Base-by-base conservation (phyloP, 2,888 invertebrate species). In the Spicauda simplicius region DNA sequence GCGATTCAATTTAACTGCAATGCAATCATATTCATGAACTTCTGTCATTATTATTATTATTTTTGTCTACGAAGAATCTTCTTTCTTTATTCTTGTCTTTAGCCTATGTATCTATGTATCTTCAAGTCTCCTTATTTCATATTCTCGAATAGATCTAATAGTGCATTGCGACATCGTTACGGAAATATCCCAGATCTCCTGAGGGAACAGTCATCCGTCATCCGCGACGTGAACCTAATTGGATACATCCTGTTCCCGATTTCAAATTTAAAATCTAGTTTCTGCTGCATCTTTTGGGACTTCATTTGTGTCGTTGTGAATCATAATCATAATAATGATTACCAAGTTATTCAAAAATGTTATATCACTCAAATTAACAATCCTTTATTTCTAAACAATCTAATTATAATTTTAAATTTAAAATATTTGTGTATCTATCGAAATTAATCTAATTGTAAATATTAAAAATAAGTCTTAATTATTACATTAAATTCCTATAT, bases 161-260 rank as follows among this genome's bases (percentile, higher is more conserved):
- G 20, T 57, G n/a, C 58, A 52, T 8, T 33, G 52, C 16, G 57
- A 37, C 37, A 8, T 45, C 45, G n/a, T 45, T n/a, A n/a, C n/a
- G 45, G 14, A 45, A 45, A 45, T 45, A 45, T 45, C 45, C 8
- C 37, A 52, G 20, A 48, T 60, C 65, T 65, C 64, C 41, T 45
- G 65, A 60, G 65, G 20, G 60, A 55, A 55, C 69, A 67, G 74
- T 81, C 83, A 87, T 88, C 84, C 78, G 80, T 90, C 90, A 88
- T 86, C 77, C 81, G 71, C 78, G 87, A 85, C 85, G 81, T 79
- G 80, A 69, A 75, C 83, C 82, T 88, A 88, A 89, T 89, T 88
- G 84, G 81, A 78, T 76, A 80, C 82, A 79, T 83, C 85, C 82
- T 80, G 80, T 73, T 72, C 73, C 77, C 80, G 81, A 85, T 87